phyloP scores from a whole-genome alignment of 2,888 invertebrate species.

The Drosophila pseudotalamancana region DNA sequence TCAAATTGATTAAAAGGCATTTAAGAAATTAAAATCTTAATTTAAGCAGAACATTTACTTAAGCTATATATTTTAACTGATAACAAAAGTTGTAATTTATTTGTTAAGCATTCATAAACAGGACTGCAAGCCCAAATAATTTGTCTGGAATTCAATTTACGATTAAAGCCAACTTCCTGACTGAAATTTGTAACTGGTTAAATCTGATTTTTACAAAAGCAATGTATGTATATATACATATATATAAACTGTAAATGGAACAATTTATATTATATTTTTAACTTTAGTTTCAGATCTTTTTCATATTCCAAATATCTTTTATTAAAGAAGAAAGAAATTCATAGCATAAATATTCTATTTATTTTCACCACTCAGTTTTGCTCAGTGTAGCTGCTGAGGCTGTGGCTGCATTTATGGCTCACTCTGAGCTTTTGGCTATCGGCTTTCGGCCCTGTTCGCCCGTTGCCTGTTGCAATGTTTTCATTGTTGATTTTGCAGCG shows the following conservation, averaged over 20 bases:
- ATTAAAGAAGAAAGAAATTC: no score
- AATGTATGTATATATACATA: no score
- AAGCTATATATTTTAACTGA: no score
- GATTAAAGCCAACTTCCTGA: not conserved
- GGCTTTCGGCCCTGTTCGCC: slow-evolving; percentile 7
- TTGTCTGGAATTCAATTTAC: not conserved
- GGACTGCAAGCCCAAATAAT: not conserved
- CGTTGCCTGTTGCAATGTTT: slow-evolving; percentile 60
- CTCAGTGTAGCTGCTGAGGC: slow-evolving; percentile 5
- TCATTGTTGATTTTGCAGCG: slow-evolving; percentile 72
- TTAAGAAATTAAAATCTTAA: not conserved
- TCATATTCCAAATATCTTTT: no score
- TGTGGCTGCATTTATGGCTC: slow-evolving; percentile 9
- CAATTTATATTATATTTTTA: no score
- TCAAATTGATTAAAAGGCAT: not conserved
- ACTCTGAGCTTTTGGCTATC: not conserved
- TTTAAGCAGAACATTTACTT: not conserved
- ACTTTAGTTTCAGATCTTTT: no score
- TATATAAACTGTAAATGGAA: no score
- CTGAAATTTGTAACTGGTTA: not conserved
- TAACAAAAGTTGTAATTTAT: no score
- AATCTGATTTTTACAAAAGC: no score
- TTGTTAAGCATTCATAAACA: not conserved
- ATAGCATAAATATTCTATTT: no score
- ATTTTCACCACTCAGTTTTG: not conserved